Conservation (phyloP, 2,888 invertebrate species). For the Acleris laterana region DNA sequence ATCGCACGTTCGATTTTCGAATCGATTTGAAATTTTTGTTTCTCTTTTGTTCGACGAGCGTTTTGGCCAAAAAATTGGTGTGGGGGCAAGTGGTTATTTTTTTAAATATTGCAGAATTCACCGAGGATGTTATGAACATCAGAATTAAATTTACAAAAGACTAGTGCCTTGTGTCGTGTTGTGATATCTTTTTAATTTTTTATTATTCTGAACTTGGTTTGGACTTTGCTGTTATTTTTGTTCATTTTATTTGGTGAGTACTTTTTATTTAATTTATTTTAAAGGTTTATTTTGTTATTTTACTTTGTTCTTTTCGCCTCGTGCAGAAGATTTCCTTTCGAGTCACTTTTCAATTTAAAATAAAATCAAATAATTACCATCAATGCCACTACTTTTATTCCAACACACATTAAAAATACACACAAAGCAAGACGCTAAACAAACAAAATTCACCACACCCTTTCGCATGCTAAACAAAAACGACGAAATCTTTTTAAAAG, state of each 20-base stretch:
- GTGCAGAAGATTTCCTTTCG: background rate
- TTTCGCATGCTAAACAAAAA: slow-evolving; percentile 22
- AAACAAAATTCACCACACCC: slow-evolving; percentile 17
- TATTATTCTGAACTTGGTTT: slow-evolving; percentile 62
- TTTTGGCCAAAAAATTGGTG: slow-evolving; percentile 60
- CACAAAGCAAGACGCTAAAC: slow-evolving; percentile 6
- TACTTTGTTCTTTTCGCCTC: slow-evolving; percentile 35
- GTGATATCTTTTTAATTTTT: slow-evolving; percentile 63
- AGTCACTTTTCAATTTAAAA: background rate
- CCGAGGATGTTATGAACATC: slow-evolving; percentile 64
- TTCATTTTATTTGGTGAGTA: slow-evolving; percentile 74
- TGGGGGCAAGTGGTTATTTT: slow-evolving; percentile 56
- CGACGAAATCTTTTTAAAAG: slow-evolving; percentile 41
- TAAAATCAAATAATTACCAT: background rate
- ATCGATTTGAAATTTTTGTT: slow-evolving; percentile 49
- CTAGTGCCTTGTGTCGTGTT: slow-evolving; percentile 80
- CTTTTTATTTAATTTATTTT: slow-evolving; percentile 47
- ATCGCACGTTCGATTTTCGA: slow-evolving; percentile 44
- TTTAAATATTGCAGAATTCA: slow-evolving; percentile 63
- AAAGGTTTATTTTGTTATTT: slow-evolving; percentile 41
- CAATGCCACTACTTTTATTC: background rate
- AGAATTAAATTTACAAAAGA: slow-evolving; percentile 63
- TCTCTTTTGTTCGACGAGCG: slow-evolving; percentile 59
- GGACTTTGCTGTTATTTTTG: slow-evolving; percentile 72
- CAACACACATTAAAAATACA: background rate